Conservation (phyloP, 2,888 invertebrate species). For the Schizaphis graminum region DNA sequence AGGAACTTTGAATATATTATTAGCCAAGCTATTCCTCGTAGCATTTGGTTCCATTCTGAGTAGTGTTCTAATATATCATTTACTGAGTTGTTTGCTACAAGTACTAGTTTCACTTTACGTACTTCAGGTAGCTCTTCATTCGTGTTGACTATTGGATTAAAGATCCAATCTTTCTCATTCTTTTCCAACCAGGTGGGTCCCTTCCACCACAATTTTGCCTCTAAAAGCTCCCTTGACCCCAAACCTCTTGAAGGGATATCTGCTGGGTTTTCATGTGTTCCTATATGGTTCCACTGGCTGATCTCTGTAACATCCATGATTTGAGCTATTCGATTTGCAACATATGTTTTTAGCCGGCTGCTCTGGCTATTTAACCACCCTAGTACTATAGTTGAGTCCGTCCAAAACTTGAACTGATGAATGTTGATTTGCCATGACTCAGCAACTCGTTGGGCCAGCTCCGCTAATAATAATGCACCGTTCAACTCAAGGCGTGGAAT, state of each 20-base stretch:
- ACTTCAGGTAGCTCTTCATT: too few species aligned
- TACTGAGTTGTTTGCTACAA: too few species aligned
- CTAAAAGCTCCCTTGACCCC: too few species aligned
- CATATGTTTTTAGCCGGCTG: constrained; percentile 24
- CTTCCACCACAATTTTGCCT: too few species aligned
- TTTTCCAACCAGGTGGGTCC: too few species aligned
- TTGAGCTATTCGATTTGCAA: constrained; percentile 4
- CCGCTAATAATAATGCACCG: constrained; percentile 66
- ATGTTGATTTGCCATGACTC: not conserved
- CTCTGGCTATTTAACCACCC: constrained; percentile 5
- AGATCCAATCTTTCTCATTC: too few species aligned
- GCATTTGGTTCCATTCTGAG: not conserved
- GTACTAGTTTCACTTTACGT: too few species aligned
- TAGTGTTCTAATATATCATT: too few species aligned
- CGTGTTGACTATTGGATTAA: too few species aligned
- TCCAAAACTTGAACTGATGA: constrained; percentile 21
- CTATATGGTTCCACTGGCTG: constrained; percentile 2
- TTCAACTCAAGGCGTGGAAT: constrained; percentile 65
- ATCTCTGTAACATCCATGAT: not conserved
- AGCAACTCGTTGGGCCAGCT: constrained; percentile 50
- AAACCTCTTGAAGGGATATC: too few species aligned
- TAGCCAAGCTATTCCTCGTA: constrained; percentile 16
- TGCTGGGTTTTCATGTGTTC: too few species aligned
- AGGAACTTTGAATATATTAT: not conserved
- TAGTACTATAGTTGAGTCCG: constrained; percentile 19